Percentiles rank a stretch among this genome's conserved stretches.
Evolutionary conservation across 2,888 invertebrate genomes (phyloP).

Genomic region (Ferdinandea cuprea): DNA sequence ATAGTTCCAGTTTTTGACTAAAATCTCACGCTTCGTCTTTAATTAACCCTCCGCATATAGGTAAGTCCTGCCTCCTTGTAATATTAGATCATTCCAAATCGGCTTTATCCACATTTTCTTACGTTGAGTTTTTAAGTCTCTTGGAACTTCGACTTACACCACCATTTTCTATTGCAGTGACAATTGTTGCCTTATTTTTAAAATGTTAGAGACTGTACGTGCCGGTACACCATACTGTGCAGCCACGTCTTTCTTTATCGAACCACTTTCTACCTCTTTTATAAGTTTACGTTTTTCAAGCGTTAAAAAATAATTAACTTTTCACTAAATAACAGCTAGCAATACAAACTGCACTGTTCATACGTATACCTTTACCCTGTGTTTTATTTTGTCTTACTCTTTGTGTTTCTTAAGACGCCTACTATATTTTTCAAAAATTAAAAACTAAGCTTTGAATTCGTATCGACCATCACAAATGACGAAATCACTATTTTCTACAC

Average conservation of each 20-base stretch:
- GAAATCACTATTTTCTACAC: too few species aligned
- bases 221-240: background rate
- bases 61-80: slow-evolving; percentile 16
- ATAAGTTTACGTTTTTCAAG: slow-evolving; percentile 7
- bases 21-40: background rate
- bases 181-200: slow-evolving; percentile 13
- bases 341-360: slow-evolving; percentile 15
- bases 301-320: background rate
- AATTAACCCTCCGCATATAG: background rate
- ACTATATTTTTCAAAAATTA: background rate
- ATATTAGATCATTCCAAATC: slow-evolving; percentile 20
- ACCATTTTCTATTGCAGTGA: slow-evolving; percentile 19
- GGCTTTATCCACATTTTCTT: slow-evolving; percentile 18
- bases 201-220: slow-evolving; percentile 20
- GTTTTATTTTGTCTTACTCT: slow-evolving; percentile 12
- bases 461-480: too few species aligned
- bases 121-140: slow-evolving; percentile 14
- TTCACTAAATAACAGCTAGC: slow-evolving; percentile 2
- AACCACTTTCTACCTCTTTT: background rate
- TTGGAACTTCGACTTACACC: slow-evolving; percentile 21
- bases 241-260: slow-evolving; percentile 1
- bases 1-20: slow-evolving; percentile 7
- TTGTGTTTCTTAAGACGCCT: slow-evolving; percentile 1
- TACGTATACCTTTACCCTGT: slow-evolving; percentile 6
- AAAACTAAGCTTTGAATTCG: too few species aligned